Evolutionary conservation across 1,140 invertebrate species (phyloP), one percentile per base, ranked within the genome.

Genomic region (Zaprionus ghesquierei): DNA sequence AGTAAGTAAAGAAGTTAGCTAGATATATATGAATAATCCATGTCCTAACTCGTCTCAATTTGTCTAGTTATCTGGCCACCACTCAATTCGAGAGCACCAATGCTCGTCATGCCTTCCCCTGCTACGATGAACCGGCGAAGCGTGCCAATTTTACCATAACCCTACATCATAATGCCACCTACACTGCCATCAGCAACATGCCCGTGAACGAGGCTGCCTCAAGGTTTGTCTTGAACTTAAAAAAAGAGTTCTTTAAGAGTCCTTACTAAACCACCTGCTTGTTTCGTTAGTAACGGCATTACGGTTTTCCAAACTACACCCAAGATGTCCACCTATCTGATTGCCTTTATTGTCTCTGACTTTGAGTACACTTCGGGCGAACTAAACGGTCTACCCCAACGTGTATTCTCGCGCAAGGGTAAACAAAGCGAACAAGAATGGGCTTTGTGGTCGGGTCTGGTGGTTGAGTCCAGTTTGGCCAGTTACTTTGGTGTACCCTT

Each of bases 91-190:
- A 97, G 85, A 94, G 96, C 1, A 96, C 95, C 0, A 94, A 95
- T 89, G 96, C 97, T 2, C 93, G 97, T 9, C 94, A 95, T 62
- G 96, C 95, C 1, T 98, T 98, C 81, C 97, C 97, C 0, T 98
- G 97, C 90, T 97, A 96, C 81, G 98, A 99, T 90, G 97, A 99
- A 81, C 98, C 98, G 0, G 92, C 69, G 0, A 93, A 96, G 55
- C 98, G 98, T 82, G 96, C 97, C 1, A 95, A 91, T 8, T 98
- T 97, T 76, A 93, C 91, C n/a, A 93, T 98, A 4, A 94, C 92
- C 9, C 90, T 98, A 22, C 94, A 94, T 3, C 93, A 95, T 53
- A 90, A 93, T 35, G 79, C 92, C 10, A 92, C 93, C 13, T 94
- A 94, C 79, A 94, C 90, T 2, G 93, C 94, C 2, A 90, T 97